Base-by-base conservation (phyloP, 2,797 vertebrate genomes). In the Hoplostethus mediterraneus region DNA sequence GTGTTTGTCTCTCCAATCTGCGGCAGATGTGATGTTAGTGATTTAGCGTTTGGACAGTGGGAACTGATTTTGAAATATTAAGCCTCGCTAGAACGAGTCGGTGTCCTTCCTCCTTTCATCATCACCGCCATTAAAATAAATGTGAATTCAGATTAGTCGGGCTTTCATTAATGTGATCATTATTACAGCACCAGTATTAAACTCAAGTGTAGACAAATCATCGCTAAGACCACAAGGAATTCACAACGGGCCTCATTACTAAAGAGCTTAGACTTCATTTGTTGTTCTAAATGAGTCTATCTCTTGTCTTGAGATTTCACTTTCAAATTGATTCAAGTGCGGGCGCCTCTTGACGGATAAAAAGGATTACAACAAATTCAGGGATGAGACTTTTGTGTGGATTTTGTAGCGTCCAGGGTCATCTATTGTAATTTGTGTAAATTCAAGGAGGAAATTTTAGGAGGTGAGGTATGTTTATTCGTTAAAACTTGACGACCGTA, bases 161-260 rank as follows among this genome's bases (percentile, higher is more conserved):
- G 21, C 51, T 61, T 62, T 30, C 17, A 56, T 72, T 77, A 79
- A 61, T 70, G 60, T 64, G 70, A 71, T 83, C 48, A 36, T 81
- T 66, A 74, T 17, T 53, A 25, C 6, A 6, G 28, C n/a, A 65
- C 54, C 58, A 55, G 81, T 76, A 70, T 68, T 78, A 47, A 80
- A 40, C 16, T 17, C 17, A 62, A 63, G 61, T 7, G 38, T 7
- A 55, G 30, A 28, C 61, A 79, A 77, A 70, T 67, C 28, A 72
- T 59, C 51, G 45, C 71, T 55, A 59, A 56, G 67, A 79, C 73
- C 61, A 45, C 77, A 54, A 70, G 31, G 42, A 80, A 16, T 47
- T 62, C 87, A 75, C 67, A 49, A 47, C 77, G 83, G 81, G 63
- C 76, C 72, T 87, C 77, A 77, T 87, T 88, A 84, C 52, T 12